A percentile compares a stretch with the other conserved stretches of the same genome.
Conservation (phyloP, 2,888 invertebrate species). For the Eretmocerus hayati region DNA sequence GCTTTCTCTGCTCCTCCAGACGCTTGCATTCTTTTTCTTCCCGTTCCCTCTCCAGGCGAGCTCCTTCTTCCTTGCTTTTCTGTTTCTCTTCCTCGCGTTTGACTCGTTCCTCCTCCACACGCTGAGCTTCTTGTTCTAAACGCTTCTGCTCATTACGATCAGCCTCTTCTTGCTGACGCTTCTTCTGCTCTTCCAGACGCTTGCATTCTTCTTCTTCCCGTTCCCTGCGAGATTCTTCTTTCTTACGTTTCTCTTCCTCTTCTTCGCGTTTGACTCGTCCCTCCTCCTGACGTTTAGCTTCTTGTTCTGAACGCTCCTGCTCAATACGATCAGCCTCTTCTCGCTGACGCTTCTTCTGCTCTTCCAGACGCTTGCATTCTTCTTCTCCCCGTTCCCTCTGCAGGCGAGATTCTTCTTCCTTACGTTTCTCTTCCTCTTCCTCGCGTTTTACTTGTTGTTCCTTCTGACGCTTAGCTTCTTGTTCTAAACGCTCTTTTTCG, state of each 20-base stretch:
- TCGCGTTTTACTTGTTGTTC: background rate
- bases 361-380: slow-evolving; percentile 26
- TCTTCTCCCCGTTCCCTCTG: slow-evolving; percentile 12
- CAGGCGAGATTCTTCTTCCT: slow-evolving; percentile 25
- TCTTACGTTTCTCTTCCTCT: background rate
- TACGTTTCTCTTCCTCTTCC: slow-evolving; percentile 19
- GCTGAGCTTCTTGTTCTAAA: slow-evolving; percentile 22
- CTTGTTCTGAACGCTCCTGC: no score
- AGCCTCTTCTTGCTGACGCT: background rate
- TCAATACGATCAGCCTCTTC: background rate
- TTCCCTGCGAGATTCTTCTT: background rate
- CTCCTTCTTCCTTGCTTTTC: slow-evolving; percentile 23
- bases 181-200: background rate
- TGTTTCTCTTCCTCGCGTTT: slow-evolving; percentile 23
- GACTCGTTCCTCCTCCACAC: slow-evolving; percentile 23
- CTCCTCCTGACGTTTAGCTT: background rate
- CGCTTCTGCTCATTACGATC: background rate
- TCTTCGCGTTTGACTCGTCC: background rate
- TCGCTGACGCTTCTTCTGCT: slow-evolving; percentile 15
- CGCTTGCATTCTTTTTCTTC: slow-evolving; percentile 9
- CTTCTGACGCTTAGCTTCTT: no score
- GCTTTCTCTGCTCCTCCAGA: slow-evolving; percentile 17
- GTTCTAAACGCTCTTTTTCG: no score
- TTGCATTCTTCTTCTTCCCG: background rate
- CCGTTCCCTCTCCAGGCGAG: slow-evolving; percentile 20